These are phyloP conservation scores for Herpetotheres cachinnans DNA, from an alignment of 2,113 vertebrate species.

Conservation along the genomic window DNA sequence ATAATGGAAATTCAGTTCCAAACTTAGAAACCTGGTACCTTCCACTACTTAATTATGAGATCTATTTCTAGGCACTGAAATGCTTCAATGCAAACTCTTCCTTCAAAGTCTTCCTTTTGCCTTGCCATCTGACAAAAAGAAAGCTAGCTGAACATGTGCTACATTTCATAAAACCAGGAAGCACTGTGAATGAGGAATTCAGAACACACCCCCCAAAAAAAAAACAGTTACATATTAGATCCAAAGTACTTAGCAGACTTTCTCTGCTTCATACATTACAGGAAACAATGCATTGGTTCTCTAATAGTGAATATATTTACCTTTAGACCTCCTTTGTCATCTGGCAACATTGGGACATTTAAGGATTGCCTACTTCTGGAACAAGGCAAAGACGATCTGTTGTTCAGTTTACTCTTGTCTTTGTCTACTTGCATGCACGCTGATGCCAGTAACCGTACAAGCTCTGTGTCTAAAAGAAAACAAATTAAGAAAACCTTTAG, in stretches of 20 bases:
- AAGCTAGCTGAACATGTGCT: neutral
- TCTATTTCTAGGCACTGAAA: neutral
- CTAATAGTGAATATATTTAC: conserved; percentile 64
- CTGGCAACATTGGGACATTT: conserved; percentile 81
- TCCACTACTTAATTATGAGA: neutral
- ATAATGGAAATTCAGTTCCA: neutral
- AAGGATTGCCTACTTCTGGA: conserved; percentile 83
- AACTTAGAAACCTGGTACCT: neutral
- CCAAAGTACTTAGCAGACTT: neutral
- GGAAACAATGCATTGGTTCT: neutral
- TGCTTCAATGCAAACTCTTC: neutral
- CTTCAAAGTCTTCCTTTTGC: neutral
- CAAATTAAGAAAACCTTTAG: neutral
- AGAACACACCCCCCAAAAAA: neutral
- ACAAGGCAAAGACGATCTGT: conserved; percentile 64
- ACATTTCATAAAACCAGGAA: neutral
- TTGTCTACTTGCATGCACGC: conserved; percentile 96
- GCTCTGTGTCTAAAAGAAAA: conserved; percentile 86
- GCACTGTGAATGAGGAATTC: neutral
- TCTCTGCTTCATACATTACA: neutral
- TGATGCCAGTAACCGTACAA: conserved; percentile 91
- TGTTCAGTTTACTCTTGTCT: conserved; percentile 83
- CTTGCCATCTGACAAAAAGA: neutral
- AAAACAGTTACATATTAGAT: neutral
- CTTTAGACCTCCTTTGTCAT: conserved; percentile 93